Evolutionary conservation across 2,888 invertebrate genomes (phyloP), one percentile per base, ranked within the genome.

Genomic region (Rhingia campestris): DNA sequence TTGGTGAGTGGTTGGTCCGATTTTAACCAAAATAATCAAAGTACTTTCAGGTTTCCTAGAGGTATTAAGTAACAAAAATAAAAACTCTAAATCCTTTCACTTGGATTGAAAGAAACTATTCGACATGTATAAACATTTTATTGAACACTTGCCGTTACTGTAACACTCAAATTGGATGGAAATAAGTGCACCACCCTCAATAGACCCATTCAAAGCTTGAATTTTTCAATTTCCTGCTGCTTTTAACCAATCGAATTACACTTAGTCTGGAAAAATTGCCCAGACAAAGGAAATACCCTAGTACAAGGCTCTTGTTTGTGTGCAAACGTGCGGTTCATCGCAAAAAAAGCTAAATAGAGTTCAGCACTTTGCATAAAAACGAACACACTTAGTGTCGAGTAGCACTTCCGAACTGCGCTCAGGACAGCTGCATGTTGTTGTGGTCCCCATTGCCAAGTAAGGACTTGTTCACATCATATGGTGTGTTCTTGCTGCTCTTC

Each of bases 331-430:
- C 37, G 37, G 51, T 35, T 51, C 43, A 53, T 67, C 22, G 33
- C 41, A 9, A 33, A 58, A 64, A 6, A 39, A 37, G 7, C 39
- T 43, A 53, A 74, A 56, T 47, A 56, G 67, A 67, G 53, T 67
- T 61, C 53, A 80, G 54, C 54, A 64, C 47, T 80, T 80, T 74
- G 80, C 80, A 74, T 80, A 56, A 45, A 53, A 53, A 1, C 22
- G 22, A 2, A 59, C 35, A 58, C 72, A 66, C 33, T 64, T 63
- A 22, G 22, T 10, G 56, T 37, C 54, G 74, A 51, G 54, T 61
- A 66, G 51, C 47, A 58, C 45, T 61, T 66, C 33, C 39, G 59
- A 67, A 30, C 45, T 67, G 2, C 22, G 43, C 45, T 64, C 45
- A 74, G 74, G 67, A 66, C 61, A 80, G 64, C 45, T 66, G 64